Evolutionary conservation across 2,113 vertebrate species (phyloP).

Genomic region (Colius striatus): DNA sequence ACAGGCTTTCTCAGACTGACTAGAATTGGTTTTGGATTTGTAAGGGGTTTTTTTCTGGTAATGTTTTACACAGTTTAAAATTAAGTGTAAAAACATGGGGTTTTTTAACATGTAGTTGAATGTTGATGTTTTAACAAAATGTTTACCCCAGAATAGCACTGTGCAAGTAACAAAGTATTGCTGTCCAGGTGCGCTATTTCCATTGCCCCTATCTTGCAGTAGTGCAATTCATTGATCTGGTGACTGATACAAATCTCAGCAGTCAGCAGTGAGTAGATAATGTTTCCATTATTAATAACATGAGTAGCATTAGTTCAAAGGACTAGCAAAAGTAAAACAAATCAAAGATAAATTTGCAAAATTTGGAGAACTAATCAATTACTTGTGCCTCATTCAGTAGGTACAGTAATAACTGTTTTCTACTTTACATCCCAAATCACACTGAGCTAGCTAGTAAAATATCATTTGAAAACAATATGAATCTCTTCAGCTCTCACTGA

Average conservation of each 20-base stretch:
- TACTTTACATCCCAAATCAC: neutral
- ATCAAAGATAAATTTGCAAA: neutral
- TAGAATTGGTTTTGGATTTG: neutral
- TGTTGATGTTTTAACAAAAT: neutral
- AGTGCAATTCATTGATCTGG: neutral
- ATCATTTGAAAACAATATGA: neutral
- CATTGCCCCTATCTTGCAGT: neutral
- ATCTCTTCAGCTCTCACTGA: neutral
- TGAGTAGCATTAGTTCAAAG: neutral
- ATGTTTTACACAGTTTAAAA: neutral
- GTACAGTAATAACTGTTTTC: neutral
- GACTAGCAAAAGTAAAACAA: slow-evolving; percentile 9
- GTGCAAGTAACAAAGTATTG: neutral
- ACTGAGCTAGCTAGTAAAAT: neutral
- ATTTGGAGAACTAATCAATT: neutral
- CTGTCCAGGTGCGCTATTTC: neutral
- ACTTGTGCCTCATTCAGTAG: neutral
- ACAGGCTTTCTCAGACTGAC: slow-evolving; percentile 22
- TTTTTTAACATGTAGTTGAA: neutral
- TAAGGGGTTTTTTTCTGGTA: neutral
- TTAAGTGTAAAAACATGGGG: neutral
- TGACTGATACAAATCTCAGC: neutral
- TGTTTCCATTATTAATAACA: slow-evolving; percentile 11
- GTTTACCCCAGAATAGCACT: neutral
- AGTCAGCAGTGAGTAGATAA: neutral